These are phyloP conservation scores for Leptopilina clavipes DNA, from an alignment of 1,140 invertebrate species.

Conservation along the genomic window DNA sequence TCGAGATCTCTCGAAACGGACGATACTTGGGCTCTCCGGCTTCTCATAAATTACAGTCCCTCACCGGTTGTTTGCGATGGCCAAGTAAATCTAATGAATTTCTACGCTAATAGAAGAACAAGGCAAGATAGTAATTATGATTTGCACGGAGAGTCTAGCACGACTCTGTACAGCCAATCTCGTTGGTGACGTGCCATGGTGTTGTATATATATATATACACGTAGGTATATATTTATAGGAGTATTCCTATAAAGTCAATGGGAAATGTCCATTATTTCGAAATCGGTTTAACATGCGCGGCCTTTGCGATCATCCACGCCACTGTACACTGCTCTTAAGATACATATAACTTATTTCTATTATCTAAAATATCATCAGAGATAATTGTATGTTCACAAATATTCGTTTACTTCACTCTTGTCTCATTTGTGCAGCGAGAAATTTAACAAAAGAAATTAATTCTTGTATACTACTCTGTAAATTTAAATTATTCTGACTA, in stretches of 20 bases:
- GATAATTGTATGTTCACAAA: too few species aligned
- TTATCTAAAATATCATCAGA: slow-evolving; percentile 11
- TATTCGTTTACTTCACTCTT: background rate
- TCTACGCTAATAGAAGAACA: slow-evolving; percentile 59
- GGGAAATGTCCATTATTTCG: slow-evolving; percentile 29
- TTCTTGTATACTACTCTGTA: too few species aligned
- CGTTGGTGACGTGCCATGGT: slow-evolving; percentile 6
- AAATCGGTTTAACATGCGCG: slow-evolving; percentile 16
- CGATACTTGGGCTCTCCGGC: slow-evolving; percentile 37
- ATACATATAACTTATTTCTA: background rate
- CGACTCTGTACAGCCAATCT: background rate
- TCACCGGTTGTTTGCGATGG: slow-evolving; percentile 55
- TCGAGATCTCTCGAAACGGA: slow-evolving; percentile 49
- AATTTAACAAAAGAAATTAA: too few species aligned
- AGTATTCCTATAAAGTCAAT: slow-evolving; percentile 14
- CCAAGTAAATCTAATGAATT: slow-evolving; percentile 58
- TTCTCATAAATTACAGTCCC: slow-evolving; percentile 51
- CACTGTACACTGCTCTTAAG: too few species aligned
- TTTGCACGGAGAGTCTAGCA: slow-evolving; percentile 31
- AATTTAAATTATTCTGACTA: too few species aligned
- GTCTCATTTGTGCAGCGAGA: too few species aligned
- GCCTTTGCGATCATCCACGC: background rate
- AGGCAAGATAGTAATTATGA: slow-evolving; percentile 36
- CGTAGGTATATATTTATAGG: background rate
- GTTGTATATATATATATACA: background rate